A percentile compares a stretch with the other conserved stretches of the same genome.
phyloP scores from a whole-genome alignment of 2,888 invertebrate species.

The Ennomos quercinarius region DNA sequence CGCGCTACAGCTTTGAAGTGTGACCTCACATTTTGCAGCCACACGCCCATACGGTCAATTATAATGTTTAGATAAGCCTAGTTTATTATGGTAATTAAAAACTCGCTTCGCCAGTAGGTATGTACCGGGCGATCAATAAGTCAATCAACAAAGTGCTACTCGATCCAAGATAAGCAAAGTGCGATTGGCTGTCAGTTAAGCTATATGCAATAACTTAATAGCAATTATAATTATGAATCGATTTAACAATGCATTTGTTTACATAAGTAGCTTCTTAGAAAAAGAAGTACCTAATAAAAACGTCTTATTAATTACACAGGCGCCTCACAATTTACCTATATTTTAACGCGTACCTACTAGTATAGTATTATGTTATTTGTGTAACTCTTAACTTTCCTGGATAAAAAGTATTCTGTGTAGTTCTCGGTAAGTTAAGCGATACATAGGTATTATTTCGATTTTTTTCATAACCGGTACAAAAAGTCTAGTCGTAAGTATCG shows the following conservation, averaged over 20 bases:
- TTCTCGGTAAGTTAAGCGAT: no score
- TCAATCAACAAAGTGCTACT: slow-evolving; percentile 43
- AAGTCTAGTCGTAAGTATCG: no score
- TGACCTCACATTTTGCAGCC: slow-evolving; percentile 17
- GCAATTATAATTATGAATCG: slow-evolving; percentile 6
- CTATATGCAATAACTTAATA: slow-evolving; percentile 37
- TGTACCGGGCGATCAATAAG: slow-evolving; percentile 36
- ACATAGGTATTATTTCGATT: no score
- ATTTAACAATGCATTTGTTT: slow-evolving; percentile 17
- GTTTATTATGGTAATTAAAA: slow-evolving; percentile 39
- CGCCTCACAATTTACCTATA: no score
- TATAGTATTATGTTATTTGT: no score
- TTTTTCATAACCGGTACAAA: no score
- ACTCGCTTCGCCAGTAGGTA: slow-evolving; percentile 33
- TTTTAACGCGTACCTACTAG: no score
- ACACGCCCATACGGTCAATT: slow-evolving; percentile 30
- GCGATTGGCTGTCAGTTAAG: slow-evolving; percentile 41
- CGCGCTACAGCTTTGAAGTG: neutral
- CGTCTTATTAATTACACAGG: no score
- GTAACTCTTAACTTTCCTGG: no score
- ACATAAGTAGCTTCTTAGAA: neutral
- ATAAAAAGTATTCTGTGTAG: no score
- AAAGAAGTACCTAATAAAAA: no score
- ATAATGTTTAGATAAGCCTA: slow-evolving; percentile 33
- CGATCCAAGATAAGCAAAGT: slow-evolving; percentile 45